Base-by-base conservation (phyloP, 2,113 vertebrate genomes). In the Madoqua kirkii region DNA sequence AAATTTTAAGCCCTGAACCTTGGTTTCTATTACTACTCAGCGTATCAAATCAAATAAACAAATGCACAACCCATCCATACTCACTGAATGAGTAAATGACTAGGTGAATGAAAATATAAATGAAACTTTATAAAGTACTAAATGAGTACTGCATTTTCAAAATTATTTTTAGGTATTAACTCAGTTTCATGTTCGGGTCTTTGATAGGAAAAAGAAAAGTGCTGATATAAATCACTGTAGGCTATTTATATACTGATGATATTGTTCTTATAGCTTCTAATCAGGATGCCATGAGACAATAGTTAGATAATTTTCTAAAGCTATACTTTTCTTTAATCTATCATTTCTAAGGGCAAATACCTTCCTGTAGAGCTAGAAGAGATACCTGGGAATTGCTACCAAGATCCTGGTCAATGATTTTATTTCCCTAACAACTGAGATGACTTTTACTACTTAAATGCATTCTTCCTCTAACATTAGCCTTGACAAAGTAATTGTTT, bases 41-140 rank as follows among this genome's bases (percentile, higher is more conserved):
- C 29, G 9, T 59, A 25, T 23, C 59, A 59, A 92, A 67, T 89
- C n/a, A 90, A 86, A 95, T 54, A 79, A 90, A 60, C 82, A 54
- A 31, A 84, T 74, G 10, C 31, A 29, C 5, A 87, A 45, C 15
- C 25, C 57, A 79, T 74, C 64, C n/a, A 82, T 17, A 78, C 9
- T 67, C 48, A 64, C 23, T 25, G 21, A 93, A 52, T 81, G 87
- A 96, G 83, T 60, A 87, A 92, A 71, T 9, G 52, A 94, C 45
- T 71, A 78, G 1, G 13, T 88, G 31, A 92, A 83, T 89, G 71
- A 92, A 96, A 93, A 81, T 89, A 84, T 45, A 96, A 89, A 67
- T 60, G 36, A 82, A 88, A 89, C 13, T 89, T 60, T 67, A 13
- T 83, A 74, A 92, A 57, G 6, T 79, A 33, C 43, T 79, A 83